Evolutionary conservation across 1,140 invertebrate genomes (phyloP).

Genomic region (Drosophila aff.): DNA sequence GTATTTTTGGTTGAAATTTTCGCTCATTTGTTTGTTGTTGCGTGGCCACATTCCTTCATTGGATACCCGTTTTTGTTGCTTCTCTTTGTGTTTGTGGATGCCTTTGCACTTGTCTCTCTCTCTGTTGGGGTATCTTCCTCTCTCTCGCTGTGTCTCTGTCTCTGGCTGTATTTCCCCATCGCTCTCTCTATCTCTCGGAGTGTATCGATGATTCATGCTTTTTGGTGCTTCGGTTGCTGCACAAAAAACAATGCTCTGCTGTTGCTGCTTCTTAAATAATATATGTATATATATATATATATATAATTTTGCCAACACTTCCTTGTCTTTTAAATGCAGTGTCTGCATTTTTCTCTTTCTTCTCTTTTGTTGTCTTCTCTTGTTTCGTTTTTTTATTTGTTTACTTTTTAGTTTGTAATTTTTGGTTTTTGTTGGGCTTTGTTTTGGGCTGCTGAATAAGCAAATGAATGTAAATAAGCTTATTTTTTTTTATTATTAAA

Average conservation of each 20-base stretch:
- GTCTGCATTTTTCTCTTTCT: conserved; percentile 25
- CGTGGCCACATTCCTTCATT: conserved; percentile 49
- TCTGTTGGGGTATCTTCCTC: not conserved
- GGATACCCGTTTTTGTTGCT: conserved; percentile 30
- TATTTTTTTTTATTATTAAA: too few relatives aligned
- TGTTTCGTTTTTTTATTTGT: conserved; percentile 35
- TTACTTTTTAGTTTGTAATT: conserved; percentile 39
- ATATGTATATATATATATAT: conserved; percentile 8
- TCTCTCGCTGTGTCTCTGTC: not conserved
- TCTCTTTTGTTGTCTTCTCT: not conserved
- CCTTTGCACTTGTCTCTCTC: conserved; percentile 48
- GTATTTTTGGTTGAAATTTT: conserved; percentile 3
- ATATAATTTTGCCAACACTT: conserved; percentile 38
- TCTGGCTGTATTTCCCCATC: conserved; percentile 7
- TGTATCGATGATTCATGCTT: conserved; percentile 73
- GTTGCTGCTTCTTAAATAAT: conserved; percentile 51
- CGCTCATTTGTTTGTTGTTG: conserved; percentile 40
- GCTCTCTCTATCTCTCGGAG: not conserved
- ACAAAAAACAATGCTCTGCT: conserved; percentile 57
- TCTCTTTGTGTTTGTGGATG: conserved; percentile 54
- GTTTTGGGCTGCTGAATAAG: conserved; percentile 4
- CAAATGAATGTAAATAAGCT: not conserved
- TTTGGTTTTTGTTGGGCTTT: not conserved
- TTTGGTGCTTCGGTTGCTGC: conserved; percentile 54
- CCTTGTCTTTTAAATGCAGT: conserved; percentile 26